A percentile compares a stretch with the other conserved stretches of the same genome.
Evolutionary conservation across 2,113 vertebrate species (phyloP).

Genomic region (Cyanoderma ruficeps): DNA sequence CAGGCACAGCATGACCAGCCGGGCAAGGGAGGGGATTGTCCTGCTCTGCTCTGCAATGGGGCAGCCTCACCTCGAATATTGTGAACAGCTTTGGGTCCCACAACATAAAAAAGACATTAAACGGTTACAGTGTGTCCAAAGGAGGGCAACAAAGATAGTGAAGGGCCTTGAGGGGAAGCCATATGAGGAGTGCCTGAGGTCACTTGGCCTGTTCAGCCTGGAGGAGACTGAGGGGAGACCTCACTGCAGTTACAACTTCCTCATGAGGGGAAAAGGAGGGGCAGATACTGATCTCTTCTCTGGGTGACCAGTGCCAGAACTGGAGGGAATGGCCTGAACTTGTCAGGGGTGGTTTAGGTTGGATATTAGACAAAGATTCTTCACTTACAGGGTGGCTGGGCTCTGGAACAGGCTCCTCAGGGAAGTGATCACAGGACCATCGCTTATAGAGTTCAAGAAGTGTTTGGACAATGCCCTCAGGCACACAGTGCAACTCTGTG

Average conservation of each 20-base stretch:
- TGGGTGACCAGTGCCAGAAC: not conserved
- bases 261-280: fast-evolving
- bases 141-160: not conserved
- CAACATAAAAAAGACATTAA: not conserved
- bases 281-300: not conserved
- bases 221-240: not conserved
- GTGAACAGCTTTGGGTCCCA: not conserved
- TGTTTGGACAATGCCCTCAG: fast-evolving
- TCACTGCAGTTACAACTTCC: not conserved
- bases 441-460: not conserved
- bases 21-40: not conserved
- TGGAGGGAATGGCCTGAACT: not conserved
- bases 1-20: fast-evolving
- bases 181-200: fast-evolving
- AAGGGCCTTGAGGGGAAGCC: not conserved
- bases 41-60: not conserved
- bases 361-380: not conserved
- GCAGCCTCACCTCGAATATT: fast-evolving
- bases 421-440: not conserved
- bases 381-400: not conserved
- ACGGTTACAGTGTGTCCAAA: not conserved
- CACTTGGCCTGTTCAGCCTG: not conserved
- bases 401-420: not conserved
- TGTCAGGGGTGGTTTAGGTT: not conserved
- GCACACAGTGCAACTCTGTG: not conserved